Conservation (phyloP, 2,797 vertebrate species). For the Strix occidentalis region DNA sequence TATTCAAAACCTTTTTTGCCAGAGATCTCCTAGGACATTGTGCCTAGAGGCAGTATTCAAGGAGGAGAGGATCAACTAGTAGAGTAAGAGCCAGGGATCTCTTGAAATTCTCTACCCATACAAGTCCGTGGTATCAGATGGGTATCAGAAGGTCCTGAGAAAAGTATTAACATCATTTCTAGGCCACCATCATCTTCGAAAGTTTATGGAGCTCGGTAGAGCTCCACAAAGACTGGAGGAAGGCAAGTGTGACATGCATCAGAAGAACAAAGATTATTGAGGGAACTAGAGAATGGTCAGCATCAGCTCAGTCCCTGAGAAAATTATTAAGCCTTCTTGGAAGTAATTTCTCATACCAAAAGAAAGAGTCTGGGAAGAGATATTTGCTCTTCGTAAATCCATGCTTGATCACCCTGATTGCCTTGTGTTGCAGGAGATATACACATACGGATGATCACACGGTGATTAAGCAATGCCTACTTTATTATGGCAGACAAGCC, state of each 20-base stretch:
- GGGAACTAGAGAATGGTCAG: background rate
- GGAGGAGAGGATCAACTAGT: background rate
- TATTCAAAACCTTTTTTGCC: background rate
- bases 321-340: background rate
- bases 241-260: background rate
- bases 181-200: background rate
- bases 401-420: background rate
- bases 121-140: background rate
- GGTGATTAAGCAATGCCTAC: no score
- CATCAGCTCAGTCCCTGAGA: background rate
- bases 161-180: background rate
- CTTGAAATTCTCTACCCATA: background rate
- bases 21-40: background rate
- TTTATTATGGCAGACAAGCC: no score
- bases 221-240: background rate
- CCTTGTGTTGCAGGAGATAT: background rate
- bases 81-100: background rate
- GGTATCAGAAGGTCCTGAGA: background rate
- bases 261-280: background rate
- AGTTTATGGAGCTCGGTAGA: background rate
- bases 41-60: background rate
- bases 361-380: background rate
- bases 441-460: no score
- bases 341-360: background rate
- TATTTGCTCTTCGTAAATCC: background rate